These are phyloP conservation scores for Scophthalmus maximus DNA, from an alignment of 2,113 vertebrate species.

Conservation along the genomic window DNA sequence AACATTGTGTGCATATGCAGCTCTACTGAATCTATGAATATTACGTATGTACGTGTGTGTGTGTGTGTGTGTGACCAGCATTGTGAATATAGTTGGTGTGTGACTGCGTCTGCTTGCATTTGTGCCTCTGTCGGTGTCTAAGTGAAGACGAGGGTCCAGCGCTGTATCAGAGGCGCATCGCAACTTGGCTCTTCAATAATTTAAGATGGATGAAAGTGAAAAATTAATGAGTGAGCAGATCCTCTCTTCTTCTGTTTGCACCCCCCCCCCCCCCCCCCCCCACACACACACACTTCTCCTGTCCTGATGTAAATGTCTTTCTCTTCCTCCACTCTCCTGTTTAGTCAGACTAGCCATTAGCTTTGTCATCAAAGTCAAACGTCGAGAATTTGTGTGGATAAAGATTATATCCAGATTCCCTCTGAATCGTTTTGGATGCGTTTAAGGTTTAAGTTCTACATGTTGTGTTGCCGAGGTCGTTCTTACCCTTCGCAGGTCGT, in stretches of 20 bases:
- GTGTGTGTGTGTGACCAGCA: neutral
- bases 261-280: constrained; percentile 12
- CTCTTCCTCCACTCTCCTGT: neutral
- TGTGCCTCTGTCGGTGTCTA: constrained; percentile 21
- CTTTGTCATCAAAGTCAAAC: neutral
- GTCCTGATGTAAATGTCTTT: constrained; percentile 24
- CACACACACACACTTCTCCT: neutral
- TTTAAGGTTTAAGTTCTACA: no score
- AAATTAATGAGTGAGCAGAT: constrained; percentile 73
- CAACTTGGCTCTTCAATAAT: constrained; percentile 71
- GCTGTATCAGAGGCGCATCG: constrained; percentile 38
- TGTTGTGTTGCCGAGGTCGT: no score
- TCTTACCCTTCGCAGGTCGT: no score
- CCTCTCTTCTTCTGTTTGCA: constrained; percentile 43
- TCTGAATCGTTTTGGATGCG: no score
- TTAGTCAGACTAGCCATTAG: no score
- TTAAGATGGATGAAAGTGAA: constrained; percentile 69
- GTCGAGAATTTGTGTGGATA: neutral
- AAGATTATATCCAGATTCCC: no score
- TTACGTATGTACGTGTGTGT: neutral
- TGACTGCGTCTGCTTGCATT: neutral
- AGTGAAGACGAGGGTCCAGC: constrained; percentile 1
- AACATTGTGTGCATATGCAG: neutral
- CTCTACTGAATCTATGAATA: constrained; percentile 34
- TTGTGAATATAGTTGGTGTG: neutral